Evolutionary conservation across 2,113 vertebrate species (phyloP), one percentile per base, ranked within the genome.

Genomic region (Labrus mixtus): DNA sequence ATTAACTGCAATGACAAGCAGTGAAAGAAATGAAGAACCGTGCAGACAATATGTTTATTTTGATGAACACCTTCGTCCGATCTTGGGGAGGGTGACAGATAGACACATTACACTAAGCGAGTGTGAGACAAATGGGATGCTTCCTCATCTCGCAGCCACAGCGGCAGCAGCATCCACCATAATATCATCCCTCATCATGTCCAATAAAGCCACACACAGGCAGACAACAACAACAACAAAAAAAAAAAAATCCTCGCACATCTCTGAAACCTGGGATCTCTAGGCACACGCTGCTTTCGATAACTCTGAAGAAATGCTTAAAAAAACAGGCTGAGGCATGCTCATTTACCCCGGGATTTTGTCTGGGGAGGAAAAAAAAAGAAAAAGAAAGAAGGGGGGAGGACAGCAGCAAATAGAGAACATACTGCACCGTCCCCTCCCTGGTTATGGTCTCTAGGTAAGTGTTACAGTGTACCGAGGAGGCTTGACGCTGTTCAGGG

Each of bases 371-470:
- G 69, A 64, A 39, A 59, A 74, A 84, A 36, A 87, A 46, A 78
- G 67, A 77, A 58, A 73, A 65, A 60, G 74, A 59, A 84, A n/a
- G n/a, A n/a, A n/a, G n/a, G n/a, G 73, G 55, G 57, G 37, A 23
- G 68, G 68, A 71, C 61, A 83, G 88, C 73, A 77, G 62, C 58
- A 41, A 73, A 84, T 66, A 82, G 73, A 56, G 76, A 84, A 80
- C 68, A 84, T 69, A 63, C 51, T 63, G 76, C 76, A 73, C 76
- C 68, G 74, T 76, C 83, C 68, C 70, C 67, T 83, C 83, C 69
- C 76, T 79, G 78, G 89, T 91, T 92, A 87, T 90, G 76, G 90
- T 93, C 89, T 93, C 91, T 90, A 92, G 93, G 93, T 91, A 92
- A 92, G 84, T 84, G 74, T 79, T 82, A 82, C 78, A 22, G 81